Conservation (phyloP, 2,113 vertebrate species). For the Mixornis gularis region DNA sequence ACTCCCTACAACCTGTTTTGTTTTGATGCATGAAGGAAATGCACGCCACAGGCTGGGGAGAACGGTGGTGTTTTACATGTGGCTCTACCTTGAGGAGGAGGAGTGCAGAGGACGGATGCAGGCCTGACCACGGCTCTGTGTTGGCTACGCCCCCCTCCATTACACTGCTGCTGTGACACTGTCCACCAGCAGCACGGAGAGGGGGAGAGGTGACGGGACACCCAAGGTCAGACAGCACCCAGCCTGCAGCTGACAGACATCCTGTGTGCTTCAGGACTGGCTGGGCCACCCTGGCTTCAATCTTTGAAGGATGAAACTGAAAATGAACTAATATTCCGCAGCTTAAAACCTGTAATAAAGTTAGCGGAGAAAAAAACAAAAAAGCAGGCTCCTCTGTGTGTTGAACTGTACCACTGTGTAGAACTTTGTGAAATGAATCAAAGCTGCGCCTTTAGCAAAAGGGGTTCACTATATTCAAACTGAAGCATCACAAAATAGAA, state of each 20-base stretch:
- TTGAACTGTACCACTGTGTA: not conserved
- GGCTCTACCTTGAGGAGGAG: rapidly evolving
- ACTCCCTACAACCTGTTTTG: not conserved
- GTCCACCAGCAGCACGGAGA: rapidly evolving
- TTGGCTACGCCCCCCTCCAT: rapidly evolving
- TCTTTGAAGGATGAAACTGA: not conserved
- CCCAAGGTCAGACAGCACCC: not conserved
- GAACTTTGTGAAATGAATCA: not conserved
- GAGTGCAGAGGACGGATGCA: rapidly evolving
- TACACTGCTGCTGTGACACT: not conserved
- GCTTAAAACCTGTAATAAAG: not conserved
- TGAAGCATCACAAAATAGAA: constrained; percentile 71
- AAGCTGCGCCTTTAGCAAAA: not conserved
- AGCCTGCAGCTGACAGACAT: not conserved
- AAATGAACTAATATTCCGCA: not conserved
- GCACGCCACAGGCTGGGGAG: not conserved
- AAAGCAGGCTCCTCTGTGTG: rapidly evolving
- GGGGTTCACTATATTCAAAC: not conserved
- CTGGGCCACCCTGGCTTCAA: not conserved
- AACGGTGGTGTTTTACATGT: rapidly evolving
- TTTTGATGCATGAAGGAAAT: rapidly evolving
- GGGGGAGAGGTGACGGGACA: too few relatives aligned
- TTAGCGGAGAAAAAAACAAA: not conserved
- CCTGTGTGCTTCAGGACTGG: rapidly evolving
- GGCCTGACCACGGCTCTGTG: rapidly evolving